phyloP scores from a whole-genome alignment of 2,797 vertebrate genomes.

The Numenius phaeopus region DNA sequence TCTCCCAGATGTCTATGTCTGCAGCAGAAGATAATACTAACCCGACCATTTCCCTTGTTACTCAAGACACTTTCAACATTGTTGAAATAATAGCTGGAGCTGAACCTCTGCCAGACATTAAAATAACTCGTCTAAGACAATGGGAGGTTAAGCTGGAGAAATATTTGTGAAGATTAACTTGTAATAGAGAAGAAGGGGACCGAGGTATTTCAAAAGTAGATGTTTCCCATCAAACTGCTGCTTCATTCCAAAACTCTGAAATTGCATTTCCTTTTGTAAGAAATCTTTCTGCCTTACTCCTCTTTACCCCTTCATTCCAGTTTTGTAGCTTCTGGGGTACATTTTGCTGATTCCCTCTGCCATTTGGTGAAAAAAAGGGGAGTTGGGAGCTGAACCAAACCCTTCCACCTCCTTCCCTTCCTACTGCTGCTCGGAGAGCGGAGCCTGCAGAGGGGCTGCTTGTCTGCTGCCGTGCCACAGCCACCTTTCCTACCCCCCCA shows the following conservation, averaged over 20 bases:
- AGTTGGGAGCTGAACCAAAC: neutral
- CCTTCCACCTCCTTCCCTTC: neutral
- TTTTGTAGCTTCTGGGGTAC: neutral
- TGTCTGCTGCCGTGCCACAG: neutral
- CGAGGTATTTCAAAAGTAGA: neutral
- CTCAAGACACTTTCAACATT: neutral
- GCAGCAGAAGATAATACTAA: neutral
- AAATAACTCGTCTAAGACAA: neutral
- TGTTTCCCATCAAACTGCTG: neutral
- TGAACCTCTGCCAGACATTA: neutral
- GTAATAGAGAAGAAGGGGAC: neutral
- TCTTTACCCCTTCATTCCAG: neutral
- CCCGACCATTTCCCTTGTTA: neutral
- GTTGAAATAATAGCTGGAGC: neutral
- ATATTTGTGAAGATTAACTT: neutral
- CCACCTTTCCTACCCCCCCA: neutral
- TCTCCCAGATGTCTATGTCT: neutral
- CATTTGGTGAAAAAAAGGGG: neutral
- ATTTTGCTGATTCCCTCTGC: neutral
- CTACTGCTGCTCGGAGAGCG: rapidly evolving
- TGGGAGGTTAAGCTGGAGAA: neutral
- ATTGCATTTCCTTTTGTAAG: neutral
- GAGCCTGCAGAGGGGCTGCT: neutral
- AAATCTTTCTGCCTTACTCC: neutral
- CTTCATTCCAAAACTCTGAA: neutral